Evolutionary conservation across 2,888 invertebrate genomes (phyloP).

Genomic region (Agrilus biguttatus): DNA sequence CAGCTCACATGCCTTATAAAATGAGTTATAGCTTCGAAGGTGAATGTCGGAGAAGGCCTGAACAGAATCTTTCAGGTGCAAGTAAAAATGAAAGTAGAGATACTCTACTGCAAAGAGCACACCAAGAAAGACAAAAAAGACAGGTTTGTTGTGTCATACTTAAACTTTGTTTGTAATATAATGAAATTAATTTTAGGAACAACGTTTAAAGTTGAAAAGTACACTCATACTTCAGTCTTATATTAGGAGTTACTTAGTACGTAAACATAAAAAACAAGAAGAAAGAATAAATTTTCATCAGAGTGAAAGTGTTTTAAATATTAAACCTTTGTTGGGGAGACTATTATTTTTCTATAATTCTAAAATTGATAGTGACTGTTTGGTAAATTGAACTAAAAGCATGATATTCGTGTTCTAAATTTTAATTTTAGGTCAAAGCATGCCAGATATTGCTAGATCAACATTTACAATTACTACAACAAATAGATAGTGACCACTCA

Average conservation of each 20-base stretch:
- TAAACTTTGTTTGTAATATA: not conserved
- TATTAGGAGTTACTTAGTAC: constrained; percentile 57
- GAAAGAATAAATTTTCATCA: constrained; percentile 59
- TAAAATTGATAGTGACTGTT: constrained; percentile 47
- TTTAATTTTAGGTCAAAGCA: constrained; percentile 25
- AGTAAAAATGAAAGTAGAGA: constrained; percentile 58
- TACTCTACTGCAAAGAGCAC: constrained; percentile 62
- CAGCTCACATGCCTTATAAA: constrained; percentile 22
- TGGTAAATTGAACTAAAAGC: constrained; percentile 32
- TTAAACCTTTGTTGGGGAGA: constrained; percentile 46
- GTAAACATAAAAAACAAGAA: constrained; percentile 49
- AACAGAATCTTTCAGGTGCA: constrained; percentile 82
- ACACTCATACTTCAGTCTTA: constrained; percentile 71
- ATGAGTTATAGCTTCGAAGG: constrained; percentile 70
- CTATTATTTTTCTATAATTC: constrained; percentile 67
- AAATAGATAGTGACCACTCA: constrained; percentile 21
- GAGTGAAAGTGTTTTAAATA: constrained; percentile 32
- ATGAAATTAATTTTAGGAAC: constrained; percentile 36
- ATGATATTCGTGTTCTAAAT: not conserved
- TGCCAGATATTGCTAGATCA: constrained; percentile 30
- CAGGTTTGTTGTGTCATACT: constrained; percentile 41
- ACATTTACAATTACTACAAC: constrained; percentile 25
- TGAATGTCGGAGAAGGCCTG: constrained; percentile 71
- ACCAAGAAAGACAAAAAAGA: constrained; percentile 73
- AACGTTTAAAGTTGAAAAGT: constrained; percentile 57